Evolutionary conservation across 2,113 vertebrate genomes (phyloP).

Genomic region (Nannospalax galili): DNA sequence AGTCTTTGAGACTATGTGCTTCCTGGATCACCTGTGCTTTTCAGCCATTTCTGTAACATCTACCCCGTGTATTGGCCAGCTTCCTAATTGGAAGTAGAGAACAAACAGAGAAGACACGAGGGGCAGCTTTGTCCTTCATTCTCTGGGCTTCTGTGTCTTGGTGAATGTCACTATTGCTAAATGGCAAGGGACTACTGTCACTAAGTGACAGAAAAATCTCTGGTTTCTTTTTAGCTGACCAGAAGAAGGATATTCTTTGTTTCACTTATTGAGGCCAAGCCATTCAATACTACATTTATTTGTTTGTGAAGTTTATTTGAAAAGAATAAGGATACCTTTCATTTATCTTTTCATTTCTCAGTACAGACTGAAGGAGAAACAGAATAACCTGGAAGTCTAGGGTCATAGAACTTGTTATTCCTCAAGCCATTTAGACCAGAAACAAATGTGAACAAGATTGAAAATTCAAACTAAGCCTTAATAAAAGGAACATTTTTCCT

Average conservation of each 20-base stretch:
- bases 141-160: background rate
- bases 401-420: background rate
- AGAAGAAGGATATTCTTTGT: background rate
- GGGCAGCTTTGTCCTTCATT: background rate
- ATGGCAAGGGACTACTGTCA: background rate
- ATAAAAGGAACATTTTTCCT: constrained; percentile 7
- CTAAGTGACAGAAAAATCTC: background rate
- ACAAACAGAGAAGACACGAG: background rate
- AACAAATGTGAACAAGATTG: constrained; percentile 8
- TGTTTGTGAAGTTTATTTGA: constrained; percentile 42
- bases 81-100: background rate
- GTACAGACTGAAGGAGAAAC: background rate
- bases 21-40: background rate
- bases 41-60: background rate
- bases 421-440: constrained; percentile 1
- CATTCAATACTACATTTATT: background rate
- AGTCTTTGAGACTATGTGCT: background rate
- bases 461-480: constrained; percentile 28
- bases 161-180: background rate
- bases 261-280: background rate
- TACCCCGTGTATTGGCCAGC: background rate
- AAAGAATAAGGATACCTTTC: background rate
- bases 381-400: background rate
- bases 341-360: constrained; percentile 20
- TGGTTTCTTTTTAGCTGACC: background rate